A percentile compares a stretch with the other conserved stretches of the same genome.
phyloP scores from a whole-genome alignment of 2,888 invertebrate genomes.

The Zonitis immaculata region DNA sequence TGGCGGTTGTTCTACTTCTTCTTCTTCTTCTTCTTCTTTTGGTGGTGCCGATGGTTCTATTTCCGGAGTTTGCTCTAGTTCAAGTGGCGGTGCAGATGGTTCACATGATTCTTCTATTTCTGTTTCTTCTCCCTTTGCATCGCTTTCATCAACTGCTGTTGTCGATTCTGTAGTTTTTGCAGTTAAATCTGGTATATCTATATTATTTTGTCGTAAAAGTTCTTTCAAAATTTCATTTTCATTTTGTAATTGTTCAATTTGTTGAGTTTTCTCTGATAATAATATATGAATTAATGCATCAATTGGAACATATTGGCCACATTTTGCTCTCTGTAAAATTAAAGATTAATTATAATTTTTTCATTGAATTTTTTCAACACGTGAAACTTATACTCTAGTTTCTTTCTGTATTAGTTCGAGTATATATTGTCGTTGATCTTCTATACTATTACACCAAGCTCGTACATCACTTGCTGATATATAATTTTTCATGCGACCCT shows the following conservation, averaged over 20 bases:
- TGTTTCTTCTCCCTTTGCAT: no score
- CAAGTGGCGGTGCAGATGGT: no score
- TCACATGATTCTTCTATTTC: no score
- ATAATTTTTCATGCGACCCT: slow-evolving; percentile 55
- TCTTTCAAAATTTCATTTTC: slow-evolving; percentile 30
- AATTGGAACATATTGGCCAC: slow-evolving; percentile 43
- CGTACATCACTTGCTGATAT: slow-evolving; percentile 55
- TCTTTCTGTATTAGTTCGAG: slow-evolving; percentile 51
- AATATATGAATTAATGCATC: slow-evolving; percentile 43
- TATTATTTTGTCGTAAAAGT: no score
- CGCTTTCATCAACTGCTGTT: not conserved
- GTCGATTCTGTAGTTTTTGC: not conserved
- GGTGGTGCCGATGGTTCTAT: no score
- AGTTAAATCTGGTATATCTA: not conserved
- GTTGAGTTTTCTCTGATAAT: slow-evolving; percentile 50
- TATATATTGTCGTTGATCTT: slow-evolving; percentile 56
- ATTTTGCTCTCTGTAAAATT: slow-evolving; percentile 30
- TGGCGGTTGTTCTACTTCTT: no score
- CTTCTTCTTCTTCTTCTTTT: no score
- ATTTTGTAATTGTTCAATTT: slow-evolving; percentile 50
- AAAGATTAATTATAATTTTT: no score
- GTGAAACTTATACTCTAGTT: slow-evolving; percentile 14
- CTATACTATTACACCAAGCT: slow-evolving; percentile 55
- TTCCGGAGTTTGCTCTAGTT: no score
- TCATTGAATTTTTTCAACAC: no score